Base-by-base conservation (phyloP, 2,113 vertebrate genomes). In the Cottus gobio region DNA sequence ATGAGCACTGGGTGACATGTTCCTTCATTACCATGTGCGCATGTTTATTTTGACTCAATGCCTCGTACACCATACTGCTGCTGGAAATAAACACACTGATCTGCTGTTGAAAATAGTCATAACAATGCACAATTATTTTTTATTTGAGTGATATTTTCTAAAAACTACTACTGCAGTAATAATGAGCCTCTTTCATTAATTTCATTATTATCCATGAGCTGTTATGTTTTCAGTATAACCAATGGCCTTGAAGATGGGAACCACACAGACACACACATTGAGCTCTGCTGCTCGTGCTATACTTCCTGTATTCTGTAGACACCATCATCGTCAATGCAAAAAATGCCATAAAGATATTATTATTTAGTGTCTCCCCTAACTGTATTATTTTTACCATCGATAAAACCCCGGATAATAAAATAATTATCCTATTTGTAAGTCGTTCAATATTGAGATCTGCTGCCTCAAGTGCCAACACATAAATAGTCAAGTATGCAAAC, bases 401-500 rank as follows among this genome's bases (percentile, higher is more conserved):
- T 22, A 60, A 71, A 24, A 31, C 15, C 13, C 22, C 15, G 44
- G 26, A 39, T 18, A 54, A 69, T 54, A 34, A 36, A 37, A 71
- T 39, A n/a, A 78, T 69, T 2, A 48, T 12, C 11, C 39, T 71
- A 34, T 71, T 42, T 46, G 30, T 20, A 34, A 71, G 28, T 31
- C 24, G n/a, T 54, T 64, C 48, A 50, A 37, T 54, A 24, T 10
- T 26, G 44, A 46, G 37, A 61, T 48, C 6, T 46, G 34, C n/a
- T 57, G 61, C 30, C 30, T 71, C 18, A 10, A 18, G 52, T 22
- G 10, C 56, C 64, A 74, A n/a, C 8, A 68, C 44, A 46, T 20
- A 77, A 58, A 50, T 12, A 58, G 16, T 75, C 20, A 54, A 65
- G 56, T 48, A 69, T 39, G 63, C 57, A 63, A 26, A 70, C 46